These are phyloP conservation scores for Gallinago jamesoni DNA, from an alignment of 2,113 vertebrate species.

Conservation along the genomic window DNA sequence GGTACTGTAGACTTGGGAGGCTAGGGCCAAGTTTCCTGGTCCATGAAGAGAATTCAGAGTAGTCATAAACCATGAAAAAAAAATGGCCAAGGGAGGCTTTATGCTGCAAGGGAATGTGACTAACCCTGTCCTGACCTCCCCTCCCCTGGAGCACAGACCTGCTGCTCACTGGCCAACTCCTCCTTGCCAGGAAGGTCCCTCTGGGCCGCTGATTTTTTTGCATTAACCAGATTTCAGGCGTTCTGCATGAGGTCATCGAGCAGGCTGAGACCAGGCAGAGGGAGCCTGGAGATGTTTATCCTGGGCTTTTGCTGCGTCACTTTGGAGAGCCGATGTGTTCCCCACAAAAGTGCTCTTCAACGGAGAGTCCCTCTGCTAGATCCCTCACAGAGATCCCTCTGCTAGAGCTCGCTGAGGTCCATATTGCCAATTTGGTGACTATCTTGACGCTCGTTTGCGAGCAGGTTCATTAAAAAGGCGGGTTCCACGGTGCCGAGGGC, in stretches of 20 bases:
- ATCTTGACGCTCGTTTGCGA: neutral
- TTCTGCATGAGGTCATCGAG: neutral
- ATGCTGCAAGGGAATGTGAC: neutral
- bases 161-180: neutral
- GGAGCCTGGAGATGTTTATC: neutral
- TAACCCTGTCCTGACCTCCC: neutral
- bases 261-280: neutral
- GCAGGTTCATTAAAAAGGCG: rapidly evolving
- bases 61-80: neutral
- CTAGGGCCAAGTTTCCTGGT: neutral
- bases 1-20: neutral
- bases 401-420: neutral
- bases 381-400: neutral
- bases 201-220: neutral
- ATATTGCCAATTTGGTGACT: neutral
- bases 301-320: rapidly evolving
- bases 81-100: neutral
- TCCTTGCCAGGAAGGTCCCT: neutral
- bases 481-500: neutral
- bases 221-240: neutral
- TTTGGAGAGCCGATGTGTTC: neutral
- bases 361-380: no score
- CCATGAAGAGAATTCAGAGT: neutral
- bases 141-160: neutral
- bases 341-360: neutral